Conservation (phyloP, 1,140 invertebrate genomes). For the Pseudobourletiella spinata region DNA sequence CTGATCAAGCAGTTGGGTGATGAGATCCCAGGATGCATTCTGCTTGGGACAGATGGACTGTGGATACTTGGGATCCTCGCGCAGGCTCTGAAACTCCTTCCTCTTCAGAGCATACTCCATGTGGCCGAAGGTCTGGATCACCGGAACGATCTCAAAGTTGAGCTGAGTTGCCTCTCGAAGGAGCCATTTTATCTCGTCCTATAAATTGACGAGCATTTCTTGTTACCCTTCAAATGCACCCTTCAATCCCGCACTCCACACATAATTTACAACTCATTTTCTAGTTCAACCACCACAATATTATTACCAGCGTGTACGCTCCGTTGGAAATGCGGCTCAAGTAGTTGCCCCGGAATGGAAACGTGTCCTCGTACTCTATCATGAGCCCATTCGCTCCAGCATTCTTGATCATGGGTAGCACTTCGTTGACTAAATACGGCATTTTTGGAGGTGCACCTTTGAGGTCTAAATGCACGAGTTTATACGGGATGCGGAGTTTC, state of each 20-base stretch:
- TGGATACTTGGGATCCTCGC: conserved; percentile 48
- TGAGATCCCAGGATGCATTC: conserved; percentile 43
- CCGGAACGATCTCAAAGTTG: conserved; percentile 46
- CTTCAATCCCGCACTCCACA: too few species aligned
- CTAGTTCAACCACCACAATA: neutral
- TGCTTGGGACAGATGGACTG: conserved; percentile 43
- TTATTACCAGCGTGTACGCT: conserved; percentile 38
- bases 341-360: conserved; percentile 41
- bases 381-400: conserved; percentile 50
- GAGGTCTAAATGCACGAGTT: conserved; percentile 73
- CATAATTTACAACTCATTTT: too few species aligned
- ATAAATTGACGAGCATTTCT: too few species aligned
- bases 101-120: conserved; percentile 51
- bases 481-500: conserved; percentile 24
- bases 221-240: too few species aligned
- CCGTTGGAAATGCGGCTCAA: conserved; percentile 50
- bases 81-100: conserved; percentile 44
- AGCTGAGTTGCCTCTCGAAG: neutral
- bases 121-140: conserved; percentile 53
- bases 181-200: conserved; percentile 15
- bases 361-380: conserved; percentile 50
- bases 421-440: conserved; percentile 50
- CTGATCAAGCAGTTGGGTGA: conserved; percentile 48
- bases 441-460: conserved; percentile 79
- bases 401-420: conserved; percentile 61